These are phyloP conservation scores for Stomorhina lunata DNA, from an alignment of 2,888 invertebrate genomes.

Conservation along the genomic window DNA sequence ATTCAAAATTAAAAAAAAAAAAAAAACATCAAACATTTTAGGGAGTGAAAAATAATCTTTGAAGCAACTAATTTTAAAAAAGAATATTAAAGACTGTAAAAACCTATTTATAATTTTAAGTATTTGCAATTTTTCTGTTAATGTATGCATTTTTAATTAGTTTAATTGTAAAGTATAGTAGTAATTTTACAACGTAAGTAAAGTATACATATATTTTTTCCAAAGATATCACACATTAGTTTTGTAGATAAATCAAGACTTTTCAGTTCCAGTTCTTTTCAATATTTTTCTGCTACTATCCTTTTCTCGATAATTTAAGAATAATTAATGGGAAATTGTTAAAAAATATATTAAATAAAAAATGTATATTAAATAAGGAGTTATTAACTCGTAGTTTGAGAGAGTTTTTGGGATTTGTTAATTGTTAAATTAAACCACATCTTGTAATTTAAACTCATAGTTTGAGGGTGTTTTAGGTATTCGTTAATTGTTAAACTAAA, in stretches of 20 bases:
- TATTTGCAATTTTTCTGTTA: no score
- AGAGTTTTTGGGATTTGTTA: neutral
- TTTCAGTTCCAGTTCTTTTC: neutral
- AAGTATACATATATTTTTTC: neutral
- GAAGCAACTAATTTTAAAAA: slow-evolving; percentile 3
- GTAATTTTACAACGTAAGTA: neutral
- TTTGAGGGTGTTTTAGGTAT: neutral
- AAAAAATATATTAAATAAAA: slow-evolving; percentile 18
- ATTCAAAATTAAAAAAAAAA: neutral
- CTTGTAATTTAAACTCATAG: neutral
- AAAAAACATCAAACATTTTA: neutral
- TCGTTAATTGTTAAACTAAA: no score
- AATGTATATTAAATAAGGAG: neutral
- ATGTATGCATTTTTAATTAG: no score
- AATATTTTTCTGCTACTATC: neutral
- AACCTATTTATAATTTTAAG: no score
- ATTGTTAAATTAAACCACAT: neutral
- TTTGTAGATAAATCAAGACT: slow-evolving; percentile 11
- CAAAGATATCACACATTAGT: slow-evolving; percentile 50
- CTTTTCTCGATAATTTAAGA: neutral
- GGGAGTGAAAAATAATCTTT: neutral
- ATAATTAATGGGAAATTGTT: neutral
- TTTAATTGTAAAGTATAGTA: neutral
- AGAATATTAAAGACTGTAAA: no score
- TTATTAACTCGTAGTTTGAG: neutral